These are phyloP conservation scores for Chloropsis hardwickii DNA, from an alignment of 2,113 vertebrate species.

Conservation along the genomic window DNA sequence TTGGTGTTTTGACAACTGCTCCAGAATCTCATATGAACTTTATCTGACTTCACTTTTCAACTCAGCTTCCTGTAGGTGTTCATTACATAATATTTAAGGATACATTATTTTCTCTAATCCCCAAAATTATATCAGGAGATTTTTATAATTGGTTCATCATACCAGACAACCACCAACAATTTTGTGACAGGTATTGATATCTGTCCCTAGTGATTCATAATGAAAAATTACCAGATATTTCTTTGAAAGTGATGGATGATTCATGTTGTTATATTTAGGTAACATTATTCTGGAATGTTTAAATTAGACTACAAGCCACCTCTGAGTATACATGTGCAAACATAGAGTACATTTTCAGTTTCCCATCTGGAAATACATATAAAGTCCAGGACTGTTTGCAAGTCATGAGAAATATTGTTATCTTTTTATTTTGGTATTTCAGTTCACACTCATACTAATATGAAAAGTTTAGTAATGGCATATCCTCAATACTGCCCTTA, in stretches of 20 bases:
- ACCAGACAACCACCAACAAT: neutral
- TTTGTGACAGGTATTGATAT: neutral
- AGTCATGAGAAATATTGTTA: slow-evolving; percentile 47
- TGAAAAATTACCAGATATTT: slow-evolving; percentile 28
- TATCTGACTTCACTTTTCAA: neutral
- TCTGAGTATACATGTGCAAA: slow-evolving; percentile 31
- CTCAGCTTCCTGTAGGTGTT: neutral
- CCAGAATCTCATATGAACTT: neutral
- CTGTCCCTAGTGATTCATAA: neutral
- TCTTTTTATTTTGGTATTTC: slow-evolving; percentile 63
- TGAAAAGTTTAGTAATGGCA: slow-evolving; percentile 60
- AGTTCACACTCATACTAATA: slow-evolving; percentile 52
- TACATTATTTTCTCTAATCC: neutral
- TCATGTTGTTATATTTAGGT: slow-evolving; percentile 42
- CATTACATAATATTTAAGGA: neutral
- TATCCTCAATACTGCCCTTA: slow-evolving; percentile 53
- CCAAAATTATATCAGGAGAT: neutral
- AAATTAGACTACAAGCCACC: slow-evolving; percentile 25
- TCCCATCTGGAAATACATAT: slow-evolving; percentile 46
- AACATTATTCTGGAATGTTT: slow-evolving; percentile 47
- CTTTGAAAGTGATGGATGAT: slow-evolving; percentile 41
- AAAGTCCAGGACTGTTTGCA: slow-evolving; percentile 22
- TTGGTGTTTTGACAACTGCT: neutral
- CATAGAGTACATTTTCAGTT: slow-evolving; percentile 38
- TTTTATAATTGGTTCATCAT: neutral